These are phyloP conservation scores for Polydrusus tereticollis DNA, from an alignment of 2,888 invertebrate genomes.

Conservation along the genomic window DNA sequence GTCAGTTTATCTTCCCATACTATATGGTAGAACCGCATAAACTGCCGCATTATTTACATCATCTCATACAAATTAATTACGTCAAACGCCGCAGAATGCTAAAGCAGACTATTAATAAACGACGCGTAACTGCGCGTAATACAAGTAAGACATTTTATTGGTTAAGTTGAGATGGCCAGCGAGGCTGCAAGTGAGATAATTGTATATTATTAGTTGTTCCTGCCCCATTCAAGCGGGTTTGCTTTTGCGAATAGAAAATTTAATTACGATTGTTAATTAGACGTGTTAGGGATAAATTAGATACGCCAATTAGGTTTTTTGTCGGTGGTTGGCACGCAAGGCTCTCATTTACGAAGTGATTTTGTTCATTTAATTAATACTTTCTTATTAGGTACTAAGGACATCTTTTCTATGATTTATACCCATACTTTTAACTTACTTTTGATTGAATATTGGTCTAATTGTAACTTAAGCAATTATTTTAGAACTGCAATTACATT, in stretches of 20 bases:
- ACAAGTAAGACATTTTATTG: constrained; percentile 53
- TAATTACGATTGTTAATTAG: constrained; percentile 45
- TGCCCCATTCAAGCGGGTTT: constrained; percentile 22
- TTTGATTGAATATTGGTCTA: too few relatives aligned
- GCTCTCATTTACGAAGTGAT: background rate
- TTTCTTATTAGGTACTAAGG: background rate
- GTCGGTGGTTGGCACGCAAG: constrained; percentile 17
- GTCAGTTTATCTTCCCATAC: constrained; percentile 22
- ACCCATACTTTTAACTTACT: too few relatives aligned
- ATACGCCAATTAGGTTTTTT: constrained; percentile 39
- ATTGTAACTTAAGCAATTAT: too few relatives aligned
- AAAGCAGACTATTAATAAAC: constrained; percentile 49
- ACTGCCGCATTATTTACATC: constrained; percentile 41
- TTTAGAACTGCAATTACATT: too few relatives aligned
- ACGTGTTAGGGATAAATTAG: constrained; percentile 34
- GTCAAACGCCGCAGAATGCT: constrained; percentile 46
- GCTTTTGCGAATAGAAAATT: constrained; percentile 41
- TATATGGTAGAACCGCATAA: constrained; percentile 31
- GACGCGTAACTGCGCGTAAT: constrained; percentile 40
- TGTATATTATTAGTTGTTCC: constrained; percentile 52
- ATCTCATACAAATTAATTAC: constrained; percentile 48
- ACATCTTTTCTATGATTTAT: background rate
- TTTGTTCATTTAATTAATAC: background rate
- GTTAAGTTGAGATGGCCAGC: constrained; percentile 37
- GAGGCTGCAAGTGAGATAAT: constrained; percentile 49